phyloP scores from a whole-genome alignment of 1,140 invertebrate genomes.

The Drosophila carrolli region DNA sequence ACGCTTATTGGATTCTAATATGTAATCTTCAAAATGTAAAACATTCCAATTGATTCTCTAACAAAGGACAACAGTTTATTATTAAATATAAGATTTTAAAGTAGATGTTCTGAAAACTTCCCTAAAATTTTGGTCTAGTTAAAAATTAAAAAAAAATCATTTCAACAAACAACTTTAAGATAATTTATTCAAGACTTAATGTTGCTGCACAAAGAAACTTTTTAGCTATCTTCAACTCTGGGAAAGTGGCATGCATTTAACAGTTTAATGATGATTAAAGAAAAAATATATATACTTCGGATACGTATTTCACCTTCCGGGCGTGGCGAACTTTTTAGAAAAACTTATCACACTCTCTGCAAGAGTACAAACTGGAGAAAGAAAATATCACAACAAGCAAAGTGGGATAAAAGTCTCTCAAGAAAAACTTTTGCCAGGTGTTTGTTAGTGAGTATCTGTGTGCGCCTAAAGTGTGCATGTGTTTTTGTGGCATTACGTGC shows the following conservation, averaged over 20 bases:
- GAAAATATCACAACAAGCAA: constrained; percentile 44
- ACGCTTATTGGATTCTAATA: too few relatives aligned
- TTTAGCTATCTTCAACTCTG: constrained; percentile 9
- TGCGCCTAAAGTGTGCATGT: constrained; percentile 9
- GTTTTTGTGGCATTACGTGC: constrained; percentile 56
- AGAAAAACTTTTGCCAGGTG: constrained; percentile 48
- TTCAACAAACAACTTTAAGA: too few relatives aligned
- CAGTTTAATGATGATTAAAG: constrained; percentile 31
- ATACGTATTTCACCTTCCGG: constrained; percentile 15
- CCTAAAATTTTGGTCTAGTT: too few relatives aligned
- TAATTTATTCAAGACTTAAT: background rate
- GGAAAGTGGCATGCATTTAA: constrained; percentile 15
- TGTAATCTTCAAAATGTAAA: too few relatives aligned
- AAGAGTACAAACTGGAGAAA: constrained; percentile 22
- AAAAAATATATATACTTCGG: constrained; percentile 19
- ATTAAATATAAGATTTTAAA: too few relatives aligned
- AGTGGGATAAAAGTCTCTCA: constrained; percentile 50
- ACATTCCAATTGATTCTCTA: too few relatives aligned
- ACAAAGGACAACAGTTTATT: too few relatives aligned
- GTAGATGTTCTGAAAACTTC: too few relatives aligned
- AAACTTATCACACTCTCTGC: constrained; percentile 42
- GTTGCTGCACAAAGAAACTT: background rate
- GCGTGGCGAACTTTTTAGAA: constrained; percentile 30
- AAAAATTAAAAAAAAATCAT: too few relatives aligned
- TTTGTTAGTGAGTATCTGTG: constrained; percentile 19